Evolutionary conservation across 1,140 invertebrate species (phyloP), one percentile per base, ranked within the genome.

Genomic region (Plodia interpunctella): DNA sequence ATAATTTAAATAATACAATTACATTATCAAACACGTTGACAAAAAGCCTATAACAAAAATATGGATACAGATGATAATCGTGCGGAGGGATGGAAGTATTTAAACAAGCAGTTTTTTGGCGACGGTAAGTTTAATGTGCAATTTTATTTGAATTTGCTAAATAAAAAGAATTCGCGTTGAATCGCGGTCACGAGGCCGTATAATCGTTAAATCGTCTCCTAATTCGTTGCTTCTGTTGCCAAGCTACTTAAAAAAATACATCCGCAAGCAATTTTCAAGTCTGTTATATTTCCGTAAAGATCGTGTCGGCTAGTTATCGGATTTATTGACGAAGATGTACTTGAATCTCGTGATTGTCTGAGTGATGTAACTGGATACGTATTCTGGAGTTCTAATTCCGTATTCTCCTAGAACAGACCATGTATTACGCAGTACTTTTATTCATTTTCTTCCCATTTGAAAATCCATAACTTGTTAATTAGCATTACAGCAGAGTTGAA

Each of bases 61-160:
- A 87, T 88, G 83, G 78, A 80, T 58, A 58, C 69, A 6, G 86
- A 86, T 35, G 83, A 86, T 32, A 87, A 85, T 11, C 82, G 87
- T 18, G 87, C 77, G n/a, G 87, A 90, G 62, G 90, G 90, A 57
- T 91, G 89, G 90, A 90, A 90, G 68, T 91, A 89, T 74, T 76
- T 90, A 65, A 90, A 89, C 59, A 88, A 90, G 68, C 88, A 91
- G 62, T 90, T 83, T 73, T 90, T 90, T 63, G 89, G 87, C 55
- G 87, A 90, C 70, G 88, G 88, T 90, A 66, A 69, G 83, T 85
- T 72, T 49, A 44, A 58, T 63, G 38, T 56, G 44, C 32, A 57
- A 49, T 56, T n/a, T 66, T 62, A 25, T 19, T 54, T 25, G 32
- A 58, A 67, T 59, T 64, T 68, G 25, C 28, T 19, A 59, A 52